Evolutionary conservation across 64 coral and sea anemone genomes (phyloP), one percentile per base, ranked within the genome.

Genomic region (Acropora yongei): DNA sequence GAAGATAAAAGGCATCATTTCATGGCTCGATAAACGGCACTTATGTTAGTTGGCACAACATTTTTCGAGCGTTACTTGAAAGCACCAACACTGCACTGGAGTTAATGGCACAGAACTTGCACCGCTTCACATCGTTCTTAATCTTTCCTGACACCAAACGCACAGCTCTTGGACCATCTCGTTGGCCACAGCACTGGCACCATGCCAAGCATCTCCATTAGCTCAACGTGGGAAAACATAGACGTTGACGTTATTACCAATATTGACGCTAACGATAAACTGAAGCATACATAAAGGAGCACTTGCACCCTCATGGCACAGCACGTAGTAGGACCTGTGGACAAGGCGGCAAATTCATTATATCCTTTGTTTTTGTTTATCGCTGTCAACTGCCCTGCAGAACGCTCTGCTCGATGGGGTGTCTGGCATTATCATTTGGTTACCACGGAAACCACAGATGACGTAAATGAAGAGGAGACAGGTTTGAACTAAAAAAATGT

Each of bases 341-440:
- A 30, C 30, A 30, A 30, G 8, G 43, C 7, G 14, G 18, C 45
- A 47, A 0, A 9, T 71, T 44, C 44, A 68, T 49, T 63, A 16
- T 67, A 9, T 3, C 3, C n/a, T 16, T 71, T 47, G n/a, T 18
- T 43, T 63, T 67, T 71, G 17, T 71, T 85, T 67, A 1, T 48
- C 68, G 61, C 63, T 71, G 82, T 71, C 61, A 63, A 19, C 47
- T 71, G 61, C 57, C 16, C 82, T 48, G 66, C 65, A 49, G 82
- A 85, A 49, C 44, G 44, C 5, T 68, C 17, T 69, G 61, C 82
- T 44, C 82, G 82, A 42, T 71, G 68, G 41, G 82, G 49, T 20
- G 61, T 85, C 49, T 85, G 82, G 63, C 82, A 85, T 85, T 85
- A 85, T 71, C 82, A 85, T 69, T 85, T 85, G 61, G 82, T 71